Base-by-base conservation (phyloP, 2,797 vertebrate genomes). In the Vespertilio murinus region DNA sequence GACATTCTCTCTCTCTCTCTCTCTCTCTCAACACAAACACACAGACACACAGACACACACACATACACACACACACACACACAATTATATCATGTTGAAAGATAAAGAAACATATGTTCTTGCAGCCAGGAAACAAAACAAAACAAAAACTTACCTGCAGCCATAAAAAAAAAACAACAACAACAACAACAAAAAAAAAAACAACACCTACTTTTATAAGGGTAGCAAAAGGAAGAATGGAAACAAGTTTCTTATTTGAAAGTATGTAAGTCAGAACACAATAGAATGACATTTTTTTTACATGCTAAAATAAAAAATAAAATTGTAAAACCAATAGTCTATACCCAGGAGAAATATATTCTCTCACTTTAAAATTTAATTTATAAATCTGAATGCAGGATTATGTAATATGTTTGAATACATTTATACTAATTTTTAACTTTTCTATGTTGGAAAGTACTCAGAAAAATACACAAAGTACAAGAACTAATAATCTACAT, bases 381-480 rank as follows among this genome's bases (percentile, higher is more conserved):
- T 80, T 65, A 23, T 69, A 33, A 67, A 52, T 89, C 14, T 65
- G 12, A 78, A 75, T 67, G 3, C 8, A 75, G 30, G 2, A 0
- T 38, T 86, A 20, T 33, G 87, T 71, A 59, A 54, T 79, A 70
- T 7, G 8, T 4, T 22, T 56, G 2, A 56, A 33, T 81, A 52
- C 2, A 45, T 78, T 88, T 83, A 78, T 91, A 89, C 94, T 93
- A 91, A 35, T 65, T 91, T 42, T 94, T 92, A 89, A 90, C 59
- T 59, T 6, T 84, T 83, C 30, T 95, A 47, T 78, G 92, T 87
- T 65, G 23, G 83, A 78, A 33, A 75, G 8, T 70, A 40, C n/a
- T 90, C 6, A 81, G 28, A 65, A 92, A 78, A 65, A 25, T 0
- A 89, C 67, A 79, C 13, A 92, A 75, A 0, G 80, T 90, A 82